Base-by-base conservation (phyloP, 2,113 vertebrate species). In the Hystrix brachyura region DNA sequence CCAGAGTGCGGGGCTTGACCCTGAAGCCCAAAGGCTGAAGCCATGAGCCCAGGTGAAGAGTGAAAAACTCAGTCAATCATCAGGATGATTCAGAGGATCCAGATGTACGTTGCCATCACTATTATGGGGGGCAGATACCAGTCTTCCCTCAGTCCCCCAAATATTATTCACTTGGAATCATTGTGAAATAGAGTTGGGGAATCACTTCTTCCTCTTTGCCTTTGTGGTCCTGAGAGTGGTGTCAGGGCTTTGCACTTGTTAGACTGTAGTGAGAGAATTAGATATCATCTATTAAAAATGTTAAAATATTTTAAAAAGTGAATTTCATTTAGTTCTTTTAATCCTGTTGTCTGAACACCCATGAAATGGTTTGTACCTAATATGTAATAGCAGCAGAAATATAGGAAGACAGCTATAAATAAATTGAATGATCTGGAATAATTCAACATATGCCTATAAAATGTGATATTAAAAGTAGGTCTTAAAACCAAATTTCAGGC, bases 31-130 rank as follows among this genome's bases (percentile, higher is more conserved):
- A 18, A 34, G 62, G 53, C 65, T n/a, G 11, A 0, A 69, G 88
- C 84, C 84, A 94, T 32, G 60, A 94, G 88, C 48, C 79, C 43
- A 96, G 85, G 91, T 74, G 96, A 92, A 74, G 94, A 96, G 92
- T 89, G 82, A 85, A 74, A 83, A 74, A n/a, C 38, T 91, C 79
- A 51, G 62, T 62, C 83, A 53, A 29, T 96, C 90, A 74, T 11
- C 3, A 3, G 27, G 57, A 72, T 79, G n/a, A 86, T 69, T 72
- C 81, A 67, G 80, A 94, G 57, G 79, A 79, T 64, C 95, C 86
- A 96, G 79, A 95, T 81, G 89, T 74, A 62, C 60, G 23, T 48
- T 81, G 48, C 91, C 79, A 82, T 83, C 76, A 53, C 60, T 25
- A 21, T 6, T 46, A 53, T 89, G 25, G 62, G 51, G 21, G 76